These are phyloP conservation scores for Salpingus planirostris DNA, from an alignment of 2,888 invertebrate species.

Conservation along the genomic window DNA sequence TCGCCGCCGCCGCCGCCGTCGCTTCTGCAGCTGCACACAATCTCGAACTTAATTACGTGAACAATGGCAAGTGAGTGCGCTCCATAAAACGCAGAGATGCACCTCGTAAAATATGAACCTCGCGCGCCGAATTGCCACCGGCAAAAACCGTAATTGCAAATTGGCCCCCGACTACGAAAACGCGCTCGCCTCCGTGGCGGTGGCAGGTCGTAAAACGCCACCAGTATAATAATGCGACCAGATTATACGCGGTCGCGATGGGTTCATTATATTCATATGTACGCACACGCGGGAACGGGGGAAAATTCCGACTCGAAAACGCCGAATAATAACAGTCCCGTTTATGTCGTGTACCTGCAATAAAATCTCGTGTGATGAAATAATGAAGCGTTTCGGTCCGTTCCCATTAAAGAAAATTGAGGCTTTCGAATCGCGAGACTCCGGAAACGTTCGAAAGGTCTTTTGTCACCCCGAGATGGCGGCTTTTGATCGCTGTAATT, in stretches of 20 bases:
- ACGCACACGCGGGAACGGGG: too few species aligned
- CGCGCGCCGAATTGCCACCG: slow-evolving; percentile 27
- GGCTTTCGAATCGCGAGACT: too few species aligned
- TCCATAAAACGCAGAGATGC: slow-evolving; percentile 34
- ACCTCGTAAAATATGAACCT: slow-evolving; percentile 34
- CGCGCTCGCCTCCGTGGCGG: slow-evolving; percentile 18
- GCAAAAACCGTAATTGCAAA: slow-evolving; percentile 36
- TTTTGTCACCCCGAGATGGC: too few species aligned
- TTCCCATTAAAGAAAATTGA: too few species aligned
- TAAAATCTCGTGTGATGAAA: too few species aligned
- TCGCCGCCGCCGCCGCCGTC: slow-evolving; percentile 1
- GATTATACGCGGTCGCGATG: slow-evolving; percentile 28
- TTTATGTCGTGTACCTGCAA: too few species aligned
- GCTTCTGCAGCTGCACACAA: slow-evolving; percentile 17
- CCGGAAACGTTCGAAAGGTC: too few species aligned
- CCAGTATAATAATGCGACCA: slow-evolving; percentile 26
- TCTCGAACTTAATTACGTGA: slow-evolving; percentile 31
- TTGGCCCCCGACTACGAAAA: slow-evolving; percentile 23
- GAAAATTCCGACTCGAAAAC: too few species aligned
- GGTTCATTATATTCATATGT: slow-evolving; percentile 32
- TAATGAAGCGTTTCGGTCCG: too few species aligned
- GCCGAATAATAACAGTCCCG: too few species aligned
- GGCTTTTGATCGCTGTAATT: too few species aligned
- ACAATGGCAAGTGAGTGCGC: slow-evolving; percentile 27
- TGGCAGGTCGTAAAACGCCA: slow-evolving; percentile 29